Base-by-base conservation (phyloP, 37 sponge, comb jelly and placozoan species). In the Halichondria panicea region DNA sequence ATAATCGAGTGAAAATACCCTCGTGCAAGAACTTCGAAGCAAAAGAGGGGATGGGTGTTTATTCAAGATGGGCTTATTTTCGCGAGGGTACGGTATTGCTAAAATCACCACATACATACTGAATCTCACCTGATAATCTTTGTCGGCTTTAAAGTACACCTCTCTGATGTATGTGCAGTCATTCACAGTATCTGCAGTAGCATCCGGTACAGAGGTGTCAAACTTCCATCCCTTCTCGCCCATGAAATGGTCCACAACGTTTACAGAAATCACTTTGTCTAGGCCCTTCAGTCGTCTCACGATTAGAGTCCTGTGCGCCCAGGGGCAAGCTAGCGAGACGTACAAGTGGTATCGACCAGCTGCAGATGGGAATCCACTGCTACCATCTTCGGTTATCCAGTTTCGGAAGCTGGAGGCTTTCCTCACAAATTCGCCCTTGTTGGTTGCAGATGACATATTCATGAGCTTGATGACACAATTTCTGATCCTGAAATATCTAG, bases 301-400 rank as follows among this genome's bases (percentile, higher is more conserved):
- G 43, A 93, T 79, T 5, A 93, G 78, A 3, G 94, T 76, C 28
- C 94, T 59, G 54, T 93, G 94, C 31, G 94, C 94, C 83, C 83
- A 93, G 32, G 94, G 94, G 61, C 94, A 93, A 15, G 87, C 90
- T 3, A 67, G 71, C 44, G 94, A 90, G 3, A 93, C 87, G 68
- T 90, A 93, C 34, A 93, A 60, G 43, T 93, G 94, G 76, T 93
- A 93, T 9, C 94, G 90, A 0, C 56, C 71, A 4, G 21, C 24
- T 59, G 85, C 94, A 27, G 94, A 75, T 30, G 71, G 76, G 57
- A 86, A 90, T 22, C 63, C 70, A 27, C 66, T 54, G 46, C 56
- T 45, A 0, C 76, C 75, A 28, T 82, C 87, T 18, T 43, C 37
- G 36, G 63, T 66, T 4, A 93, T 46, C 57, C 52, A 68, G 25